Evolutionary conservation across 2,888 invertebrate genomes (phyloP), one percentile per base, ranked within the genome.

Genomic region (Lymantria monacha): DNA sequence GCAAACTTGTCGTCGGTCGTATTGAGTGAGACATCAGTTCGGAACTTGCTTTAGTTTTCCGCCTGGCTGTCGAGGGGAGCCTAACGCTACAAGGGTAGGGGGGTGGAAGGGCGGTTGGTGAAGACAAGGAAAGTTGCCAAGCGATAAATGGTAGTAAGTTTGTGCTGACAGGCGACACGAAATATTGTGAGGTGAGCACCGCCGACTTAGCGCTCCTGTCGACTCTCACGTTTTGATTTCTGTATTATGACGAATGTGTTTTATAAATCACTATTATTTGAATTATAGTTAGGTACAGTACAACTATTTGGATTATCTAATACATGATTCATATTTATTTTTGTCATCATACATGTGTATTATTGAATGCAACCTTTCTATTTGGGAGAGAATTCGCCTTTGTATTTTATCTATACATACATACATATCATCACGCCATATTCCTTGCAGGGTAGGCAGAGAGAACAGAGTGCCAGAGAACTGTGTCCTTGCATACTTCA

Each of bases 131-230:
- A 63, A 69, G 62, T 70, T 69, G 63, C 64, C 62, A 61, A 55
- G 66, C 68, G 69, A 73, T 73, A 72, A 71, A 74, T 75, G 71
- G 68, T 63, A 47, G 66, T 68, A 71, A 73, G 72, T 74, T 71
- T 66, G 66, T 51, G 70, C 61, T 64, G 74, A 72, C 70, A 72
- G 68, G 63, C 67, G 62, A 69, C 72, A 64, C 70, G 73, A 70
- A 70, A 70, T 70, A 70, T 70, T 70, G 69, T 70, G 69, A 61
- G 60, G 69, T 70, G 69, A 61, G 60, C 61, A 65, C 57, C 59
- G 57, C 51, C 22, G 22, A 2, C 22, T 22, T 22, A 2, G 54
- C 52, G 48, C 59, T 55, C 57, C 44, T 45, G 50, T 51, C 45
- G 48, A 59, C 65, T 59, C 59, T 61, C 61, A 62, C 67, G 63